Evolutionary conservation across 2,888 invertebrate species (phyloP).

Genomic region (Ennomos erosarius): DNA sequence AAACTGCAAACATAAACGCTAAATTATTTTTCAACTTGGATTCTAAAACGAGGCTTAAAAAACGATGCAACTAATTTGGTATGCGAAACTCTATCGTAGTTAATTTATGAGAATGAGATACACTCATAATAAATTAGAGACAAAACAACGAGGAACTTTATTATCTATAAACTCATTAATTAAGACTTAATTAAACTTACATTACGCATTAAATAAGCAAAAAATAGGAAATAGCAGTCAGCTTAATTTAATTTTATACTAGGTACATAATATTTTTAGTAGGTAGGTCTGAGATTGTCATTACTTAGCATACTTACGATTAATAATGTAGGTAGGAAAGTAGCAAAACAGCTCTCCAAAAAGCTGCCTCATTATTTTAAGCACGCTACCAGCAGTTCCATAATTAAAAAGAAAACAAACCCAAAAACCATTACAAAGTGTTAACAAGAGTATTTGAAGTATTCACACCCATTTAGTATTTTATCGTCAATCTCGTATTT

Average conservation of each 20-base stretch:
- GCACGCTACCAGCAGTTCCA: no score
- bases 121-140: conserved; percentile 30
- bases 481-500: conserved; percentile 42
- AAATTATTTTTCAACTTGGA: conserved; percentile 4
- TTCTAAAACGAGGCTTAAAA: not conserved
- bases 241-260: no score
- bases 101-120: conserved; percentile 29
- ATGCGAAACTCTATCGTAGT: conserved; percentile 26
- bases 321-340: no score
- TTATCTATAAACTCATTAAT: conserved; percentile 18
- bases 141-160: conserved; percentile 23
- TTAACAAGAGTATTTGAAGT: conserved; percentile 25
- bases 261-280: no score
- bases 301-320: no score
- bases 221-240: no score
- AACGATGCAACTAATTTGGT: conserved; percentile 25
- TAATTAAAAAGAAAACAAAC: conserved; percentile 2
- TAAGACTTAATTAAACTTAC: conserved; percentile 1
- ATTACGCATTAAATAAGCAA: not conserved
- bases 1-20: not conserved
- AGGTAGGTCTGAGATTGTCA: no score
- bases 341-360: no score
- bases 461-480: conserved; percentile 29
- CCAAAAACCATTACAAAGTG: conserved; percentile 18
- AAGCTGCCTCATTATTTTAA: no score